These are phyloP conservation scores for Netta rufina DNA, from an alignment of 2,797 vertebrate species.

Conservation along the genomic window DNA sequence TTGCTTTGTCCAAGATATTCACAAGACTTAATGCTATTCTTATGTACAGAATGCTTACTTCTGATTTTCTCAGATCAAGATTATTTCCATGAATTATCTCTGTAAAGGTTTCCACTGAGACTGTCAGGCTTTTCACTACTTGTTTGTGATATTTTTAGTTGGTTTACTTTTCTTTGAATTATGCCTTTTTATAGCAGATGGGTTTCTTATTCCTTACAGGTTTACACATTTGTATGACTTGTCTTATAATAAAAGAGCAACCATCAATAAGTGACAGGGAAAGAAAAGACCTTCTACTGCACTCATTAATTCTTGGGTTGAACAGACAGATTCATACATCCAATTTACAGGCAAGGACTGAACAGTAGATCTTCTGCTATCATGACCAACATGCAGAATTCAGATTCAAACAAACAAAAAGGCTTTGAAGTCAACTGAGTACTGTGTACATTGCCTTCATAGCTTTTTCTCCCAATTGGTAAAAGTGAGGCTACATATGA, in stretches of 20 bases:
- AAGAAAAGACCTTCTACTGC: not conserved
- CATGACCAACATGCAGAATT: not conserved
- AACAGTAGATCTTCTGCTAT: not conserved
- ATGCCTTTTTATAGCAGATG: not conserved
- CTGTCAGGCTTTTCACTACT: not conserved
- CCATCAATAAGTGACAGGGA: not conserved
- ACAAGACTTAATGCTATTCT: not conserved
- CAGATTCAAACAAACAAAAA: not conserved
- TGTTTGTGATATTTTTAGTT: not conserved
- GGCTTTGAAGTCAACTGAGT: not conserved
- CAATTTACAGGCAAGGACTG: not conserved
- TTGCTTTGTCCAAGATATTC: not conserved
- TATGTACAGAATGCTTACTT: not conserved
- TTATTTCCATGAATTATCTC: not conserved
- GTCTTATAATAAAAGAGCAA: not conserved
- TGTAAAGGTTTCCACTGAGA: not conserved
- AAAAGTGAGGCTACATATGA: not conserved
- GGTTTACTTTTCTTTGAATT: not conserved
- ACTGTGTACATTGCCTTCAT: not conserved
- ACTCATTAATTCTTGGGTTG: not conserved
- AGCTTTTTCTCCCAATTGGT: not conserved
- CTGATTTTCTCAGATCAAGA: not conserved
- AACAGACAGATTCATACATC: not conserved
- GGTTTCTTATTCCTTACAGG: not conserved
- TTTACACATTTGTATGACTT: not conserved